Conservation (phyloP, 1,140 invertebrate species). For the Zophobas morio region DNA sequence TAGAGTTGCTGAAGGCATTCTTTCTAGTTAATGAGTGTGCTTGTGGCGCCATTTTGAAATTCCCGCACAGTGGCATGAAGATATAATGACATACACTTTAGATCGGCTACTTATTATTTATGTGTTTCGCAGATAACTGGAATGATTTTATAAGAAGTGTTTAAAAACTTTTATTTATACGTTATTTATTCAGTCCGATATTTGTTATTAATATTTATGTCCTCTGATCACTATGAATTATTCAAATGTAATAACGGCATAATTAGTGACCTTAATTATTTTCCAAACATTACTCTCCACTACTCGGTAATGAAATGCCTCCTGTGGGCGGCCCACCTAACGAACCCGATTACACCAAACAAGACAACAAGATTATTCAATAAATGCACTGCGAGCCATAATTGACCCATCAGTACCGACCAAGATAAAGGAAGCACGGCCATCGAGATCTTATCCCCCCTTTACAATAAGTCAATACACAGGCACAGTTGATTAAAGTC, state of each 20-base stretch:
- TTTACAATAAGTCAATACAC: conserved; percentile 6
- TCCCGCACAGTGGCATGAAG: conserved; percentile 21
- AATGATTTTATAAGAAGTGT: conserved; percentile 40
- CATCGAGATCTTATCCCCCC: not conserved
- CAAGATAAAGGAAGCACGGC: not conserved
- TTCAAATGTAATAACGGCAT: conserved; percentile 42
- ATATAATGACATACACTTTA: conserved; percentile 33
- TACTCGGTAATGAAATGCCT: conserved; percentile 29
- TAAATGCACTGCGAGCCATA: conserved; percentile 27
- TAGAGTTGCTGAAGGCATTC: conserved; percentile 5
- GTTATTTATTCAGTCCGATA: conserved; percentile 38
- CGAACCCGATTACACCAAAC: conserved; percentile 30
- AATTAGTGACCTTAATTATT: conserved; percentile 40
- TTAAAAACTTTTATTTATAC: conserved; percentile 40
- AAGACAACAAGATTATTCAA: conserved; percentile 19
- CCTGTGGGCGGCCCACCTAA: conserved; percentile 21
- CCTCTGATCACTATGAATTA: conserved; percentile 30
- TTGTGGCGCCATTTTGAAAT: conserved; percentile 33
- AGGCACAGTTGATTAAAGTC: not conserved
- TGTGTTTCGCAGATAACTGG: conserved; percentile 38
- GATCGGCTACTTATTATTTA: conserved; percentile 37
- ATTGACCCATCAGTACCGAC: conserved; percentile 28
- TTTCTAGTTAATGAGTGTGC: conserved; percentile 19
- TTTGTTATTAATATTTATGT: conserved; percentile 41
- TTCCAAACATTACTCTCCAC: conserved; percentile 34